Percentiles rank a stretch among this genome's conserved stretches.
phyloP scores from a whole-genome alignment of 2,888 invertebrate genomes.

The Chrysolina americana region DNA sequence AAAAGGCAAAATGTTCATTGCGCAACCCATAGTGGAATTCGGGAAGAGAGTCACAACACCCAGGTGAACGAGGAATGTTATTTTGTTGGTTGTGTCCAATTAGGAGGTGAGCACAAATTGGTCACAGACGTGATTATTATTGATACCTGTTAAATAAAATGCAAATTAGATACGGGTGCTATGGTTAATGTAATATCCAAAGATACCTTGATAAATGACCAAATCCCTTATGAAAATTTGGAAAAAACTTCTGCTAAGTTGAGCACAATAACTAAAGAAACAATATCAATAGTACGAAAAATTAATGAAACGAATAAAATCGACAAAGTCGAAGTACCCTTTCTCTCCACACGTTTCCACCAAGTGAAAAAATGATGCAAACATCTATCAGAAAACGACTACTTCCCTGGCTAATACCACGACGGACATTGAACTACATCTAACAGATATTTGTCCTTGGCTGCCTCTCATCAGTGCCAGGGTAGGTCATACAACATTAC shows the following conservation, averaged over 20 bases:
- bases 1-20: background rate
- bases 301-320: too few species aligned
- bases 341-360: too few species aligned
- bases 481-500: too few species aligned
- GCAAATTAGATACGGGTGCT: background rate
- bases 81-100: background rate
- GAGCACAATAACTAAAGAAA: background rate
- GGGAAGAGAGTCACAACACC: background rate
- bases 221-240: background rate
- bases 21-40: background rate
- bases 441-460: too few species aligned
- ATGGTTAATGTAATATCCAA: conserved; percentile 7
- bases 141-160: background rate
- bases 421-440: too few species aligned
- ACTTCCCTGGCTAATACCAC: too few species aligned
- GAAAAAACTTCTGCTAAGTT: background rate
- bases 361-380: too few species aligned
- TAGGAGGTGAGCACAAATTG: background rate
- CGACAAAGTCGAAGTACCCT: too few species aligned
- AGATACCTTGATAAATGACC: background rate
- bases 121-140: background rate
- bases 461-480: too few species aligned
- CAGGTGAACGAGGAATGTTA: background rate
- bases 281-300: conserved; percentile 10
- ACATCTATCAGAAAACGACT: too few species aligned